Evolutionary conservation across 1,140 invertebrate genomes (phyloP), one percentile per base, ranked within the genome.

Genomic region (Maconellicoccus hirsutus): DNA sequence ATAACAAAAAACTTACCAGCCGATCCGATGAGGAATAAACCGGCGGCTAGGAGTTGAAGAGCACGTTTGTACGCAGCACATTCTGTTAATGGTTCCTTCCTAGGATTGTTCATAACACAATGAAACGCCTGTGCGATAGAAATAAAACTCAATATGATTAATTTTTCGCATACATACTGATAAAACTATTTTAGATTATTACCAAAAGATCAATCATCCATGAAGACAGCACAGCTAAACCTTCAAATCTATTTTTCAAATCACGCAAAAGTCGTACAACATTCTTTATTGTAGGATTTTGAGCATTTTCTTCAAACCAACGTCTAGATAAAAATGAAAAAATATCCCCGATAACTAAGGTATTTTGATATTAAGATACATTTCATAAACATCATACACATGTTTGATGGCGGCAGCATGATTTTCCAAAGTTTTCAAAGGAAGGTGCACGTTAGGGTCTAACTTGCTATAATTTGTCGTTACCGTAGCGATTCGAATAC

Each of bases 261-360:
- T 98, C 96, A 75, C 93, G 86, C 0, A 98, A 80, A 21, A 98
- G 83, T 14, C 96, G 85, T 74, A 98, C 96, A 0, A 99, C 80
- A 14, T 96, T 92, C 84, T 98, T 98, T 69, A 98, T 95, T 29
- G 93, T 94, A 2, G 96, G 96, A 80, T 98, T 94, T 79, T 94
- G 94, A 6, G 94, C 95, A 80, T 97, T 97, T 81, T 98, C 96
- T 79, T 99, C 96, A 80, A 98, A 98, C 96, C 96, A 98, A 2
- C 94, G 86, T 38, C 92, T 83, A 66, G 59, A 73, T 70, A 71
- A 19, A 70, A 42, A 59, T 27, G 2, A 63, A 21, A 16, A 69
- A 33, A 23, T 10, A 39, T 39, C 23, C 4, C 6, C 25, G 23
- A 1, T 8, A 70, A 6, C 7, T 23, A 39, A 23, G 4, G 14